Conservation (phyloP, 2,888 invertebrate genomes). For the Hololepta plana region DNA sequence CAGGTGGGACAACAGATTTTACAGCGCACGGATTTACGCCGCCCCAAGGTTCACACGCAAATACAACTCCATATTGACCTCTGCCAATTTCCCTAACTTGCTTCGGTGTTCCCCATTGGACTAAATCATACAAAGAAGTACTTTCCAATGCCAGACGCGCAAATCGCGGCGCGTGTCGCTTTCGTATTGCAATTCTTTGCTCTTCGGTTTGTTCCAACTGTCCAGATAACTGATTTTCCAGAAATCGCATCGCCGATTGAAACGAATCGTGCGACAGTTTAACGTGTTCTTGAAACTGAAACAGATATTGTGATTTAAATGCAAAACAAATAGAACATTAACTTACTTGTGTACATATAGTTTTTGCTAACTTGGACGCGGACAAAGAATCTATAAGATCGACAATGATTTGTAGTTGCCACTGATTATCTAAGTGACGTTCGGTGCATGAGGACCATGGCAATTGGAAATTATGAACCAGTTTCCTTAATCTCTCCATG, state of each 20-base stretch:
- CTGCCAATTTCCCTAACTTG: constrained; percentile 50
- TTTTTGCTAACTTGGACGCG: constrained; percentile 48
- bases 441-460: constrained; percentile 35
- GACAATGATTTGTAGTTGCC: constrained; percentile 51
- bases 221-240: constrained; percentile 51
- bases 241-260: constrained; percentile 47
- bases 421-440: constrained; percentile 29
- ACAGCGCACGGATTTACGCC: constrained; percentile 60
- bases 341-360: constrained; percentile 41
- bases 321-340: constrained; percentile 1
- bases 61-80: constrained; percentile 83
- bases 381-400: constrained; percentile 54
- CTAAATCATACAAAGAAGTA: constrained; percentile 61
- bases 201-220: constrained; percentile 67
- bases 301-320: constrained; percentile 1
- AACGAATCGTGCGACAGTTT: constrained; percentile 63
- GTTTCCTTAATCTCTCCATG: constrained; percentile 45
- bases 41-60: constrained; percentile 59
- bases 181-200: constrained; percentile 54
- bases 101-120: constrained; percentile 53
- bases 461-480: constrained; percentile 38
- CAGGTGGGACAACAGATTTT: constrained; percentile 76
- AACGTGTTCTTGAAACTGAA: constrained; percentile 57
- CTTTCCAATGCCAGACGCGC: constrained; percentile 69
- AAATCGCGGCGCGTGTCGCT: constrained; percentile 61